Evolutionary conservation across 2,797 vertebrate genomes (phyloP), one percentile per base, ranked within the genome.

Genomic region (Amblyraja radiata): DNA sequence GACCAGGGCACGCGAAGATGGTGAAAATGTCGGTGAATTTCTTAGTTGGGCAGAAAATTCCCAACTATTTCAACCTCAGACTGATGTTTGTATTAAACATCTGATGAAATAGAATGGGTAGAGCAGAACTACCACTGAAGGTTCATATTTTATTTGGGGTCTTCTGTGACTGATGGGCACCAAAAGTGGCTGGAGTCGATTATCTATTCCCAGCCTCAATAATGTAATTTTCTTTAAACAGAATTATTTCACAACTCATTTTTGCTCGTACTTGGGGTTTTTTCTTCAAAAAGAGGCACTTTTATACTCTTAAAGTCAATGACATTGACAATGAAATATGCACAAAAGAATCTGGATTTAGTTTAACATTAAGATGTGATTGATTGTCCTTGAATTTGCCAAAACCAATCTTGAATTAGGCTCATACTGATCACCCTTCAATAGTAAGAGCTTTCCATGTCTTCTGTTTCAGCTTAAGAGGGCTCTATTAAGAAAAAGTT

Each of bases 261-360:
- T 58, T 88, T 65, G 84, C 21, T 73, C 6, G 28, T 65, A 61
- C 61, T 28, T 88, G 71, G 2, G 46, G 46, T 46, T 46, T 39
- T 58, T 88, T 25, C 32, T 32, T 32, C 32, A 32, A 65, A 61
- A 84, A 86, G 65, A 28, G 28, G 13, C 84, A 88, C 54, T 63
- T 88, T 61, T n/a, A 88, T 65, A 65, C 84, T 88, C 61, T 88
- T 88, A 88, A 65, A 88, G 84, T 65, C n/a, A n/a, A 88, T 65
- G 54, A 86, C 83, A 63, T 39, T 81, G 79, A 46, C 39, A 46
- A 54, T 61, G 83, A 58, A 88, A 65, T 88, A 32, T 32, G 28
- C n/a, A 32, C 32, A 32, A 65, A 88, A 88, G 58, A 65, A 28
- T 88, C 32, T 88, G 84, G 28, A 32, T 65, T 65, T n/a, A 54